phyloP scores from a whole-genome alignment of 2,113 vertebrate genomes.

The Dasyornis broadbenti region DNA sequence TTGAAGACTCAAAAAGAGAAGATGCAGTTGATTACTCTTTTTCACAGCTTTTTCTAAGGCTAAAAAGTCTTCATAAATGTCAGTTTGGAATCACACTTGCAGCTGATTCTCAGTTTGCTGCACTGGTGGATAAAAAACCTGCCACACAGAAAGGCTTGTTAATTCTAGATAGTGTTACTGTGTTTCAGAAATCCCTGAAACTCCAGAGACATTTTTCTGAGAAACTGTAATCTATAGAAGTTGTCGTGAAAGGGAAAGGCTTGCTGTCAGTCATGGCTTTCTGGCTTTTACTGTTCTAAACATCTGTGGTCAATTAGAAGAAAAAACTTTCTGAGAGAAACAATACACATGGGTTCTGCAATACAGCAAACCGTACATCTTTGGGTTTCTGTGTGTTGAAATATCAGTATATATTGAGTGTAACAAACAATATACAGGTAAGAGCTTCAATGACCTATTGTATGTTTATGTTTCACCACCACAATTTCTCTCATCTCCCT shows the following conservation, averaged over 20 bases:
- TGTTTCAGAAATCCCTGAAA: constrained; percentile 28
- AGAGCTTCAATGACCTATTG: not conserved
- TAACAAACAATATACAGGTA: not conserved
- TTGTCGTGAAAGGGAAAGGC: not conserved
- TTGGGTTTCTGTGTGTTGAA: not conserved
- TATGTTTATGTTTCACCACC: not conserved
- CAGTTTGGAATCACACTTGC: not conserved
- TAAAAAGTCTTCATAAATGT: constrained; percentile 17
- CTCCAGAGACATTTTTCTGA: constrained; percentile 28
- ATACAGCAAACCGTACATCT: not conserved
- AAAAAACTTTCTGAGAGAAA: not conserved
- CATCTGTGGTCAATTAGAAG: not conserved
- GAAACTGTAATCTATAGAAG: not conserved
- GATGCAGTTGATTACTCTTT: constrained; percentile 39
- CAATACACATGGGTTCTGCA: not conserved
- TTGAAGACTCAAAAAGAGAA: constrained; percentile 25
- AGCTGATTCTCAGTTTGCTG: constrained; percentile 20
- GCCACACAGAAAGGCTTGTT: not conserved
- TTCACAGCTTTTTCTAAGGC: constrained; percentile 34
- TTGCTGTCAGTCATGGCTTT: not conserved
- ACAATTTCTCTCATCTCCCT: not conserved
- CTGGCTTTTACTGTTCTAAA: not conserved
- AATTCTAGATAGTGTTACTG: constrained; percentile 17
- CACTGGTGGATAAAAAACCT: not conserved
- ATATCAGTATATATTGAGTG: not conserved